Conservation (phyloP, 1,140 invertebrate species). For the Drosophila lacteicornis region DNA sequence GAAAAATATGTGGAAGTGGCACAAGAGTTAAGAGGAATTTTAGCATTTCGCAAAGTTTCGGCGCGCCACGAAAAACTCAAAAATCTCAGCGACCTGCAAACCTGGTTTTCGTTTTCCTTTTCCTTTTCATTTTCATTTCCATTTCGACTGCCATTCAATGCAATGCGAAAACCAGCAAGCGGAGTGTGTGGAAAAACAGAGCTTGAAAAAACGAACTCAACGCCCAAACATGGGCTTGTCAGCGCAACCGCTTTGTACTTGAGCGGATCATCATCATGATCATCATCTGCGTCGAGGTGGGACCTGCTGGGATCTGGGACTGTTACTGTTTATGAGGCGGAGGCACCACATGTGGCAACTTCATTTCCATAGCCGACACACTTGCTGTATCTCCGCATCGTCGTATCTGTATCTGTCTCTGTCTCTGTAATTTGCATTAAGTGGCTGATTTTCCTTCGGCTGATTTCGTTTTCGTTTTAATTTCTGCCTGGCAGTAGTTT, state of each 20-base stretch:
- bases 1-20: not conserved
- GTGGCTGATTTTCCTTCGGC: constrained; percentile 56
- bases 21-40: constrained; percentile 36
- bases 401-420: constrained; percentile 44
- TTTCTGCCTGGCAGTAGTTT: constrained; percentile 16
- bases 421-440: constrained; percentile 75
- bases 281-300: constrained; percentile 34
- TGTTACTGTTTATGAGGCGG: constrained; percentile 67
- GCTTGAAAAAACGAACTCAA: constrained; percentile 34
- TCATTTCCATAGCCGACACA: constrained; percentile 50
- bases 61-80: constrained; percentile 32
- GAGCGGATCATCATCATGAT: constrained; percentile 31
- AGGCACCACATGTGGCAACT: constrained; percentile 65
- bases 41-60: constrained; percentile 64
- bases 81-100: constrained; percentile 69
- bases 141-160: constrained; percentile 73
- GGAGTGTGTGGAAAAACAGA: constrained; percentile 15
- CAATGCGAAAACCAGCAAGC: constrained; percentile 42
- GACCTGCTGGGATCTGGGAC: constrained; percentile 12
- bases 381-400: constrained; percentile 48
- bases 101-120: constrained; percentile 80
- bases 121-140: constrained; percentile 71
- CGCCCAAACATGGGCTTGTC: constrained; percentile 67
- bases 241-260: constrained; percentile 56
- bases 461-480: constrained; percentile 47